A percentile compares a stretch with the other conserved stretches of the same genome.
These are phyloP conservation scores for Hippocampus barbouri DNA, from an alignment of 2,113 vertebrate species.

Conservation along the genomic window DNA sequence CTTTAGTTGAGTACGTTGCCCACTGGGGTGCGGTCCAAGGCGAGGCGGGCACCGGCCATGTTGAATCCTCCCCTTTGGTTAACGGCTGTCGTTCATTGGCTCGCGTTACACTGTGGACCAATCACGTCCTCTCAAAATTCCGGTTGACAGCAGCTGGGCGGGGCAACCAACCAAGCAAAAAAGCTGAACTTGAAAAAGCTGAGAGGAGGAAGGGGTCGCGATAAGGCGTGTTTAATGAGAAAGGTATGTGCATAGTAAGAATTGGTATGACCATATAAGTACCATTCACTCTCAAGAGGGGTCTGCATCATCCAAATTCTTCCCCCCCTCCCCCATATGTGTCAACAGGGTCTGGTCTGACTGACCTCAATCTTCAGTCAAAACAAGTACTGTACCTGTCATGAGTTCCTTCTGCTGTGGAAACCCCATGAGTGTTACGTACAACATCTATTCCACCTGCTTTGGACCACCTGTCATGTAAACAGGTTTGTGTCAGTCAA, in stretches of 20 bases:
- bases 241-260: slow-evolving; percentile 73
- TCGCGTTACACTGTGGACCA: slow-evolving; percentile 36
- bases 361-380: slow-evolving; percentile 17
- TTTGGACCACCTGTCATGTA: background rate
- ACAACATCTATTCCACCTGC: background rate
- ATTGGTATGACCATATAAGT: slow-evolving; percentile 80
- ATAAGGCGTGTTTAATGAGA: slow-evolving; percentile 71
- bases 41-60: slow-evolving; percentile 26
- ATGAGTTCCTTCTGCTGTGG: background rate
- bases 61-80: slow-evolving; percentile 16
- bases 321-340: slow-evolving; percentile 16
- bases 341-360: slow-evolving; percentile 38
- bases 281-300: slow-evolving; percentile 56
- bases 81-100: slow-evolving; percentile 13
- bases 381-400: slow-evolving; percentile 19
- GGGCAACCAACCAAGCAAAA: slow-evolving; percentile 4
- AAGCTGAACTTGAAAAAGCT: slow-evolving; percentile 58
- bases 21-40: slow-evolving; percentile 69
- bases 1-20: slow-evolving; percentile 45
- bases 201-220: slow-evolving; percentile 42
- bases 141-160: slow-evolving; percentile 17
- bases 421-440: background rate
- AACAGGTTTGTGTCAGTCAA: slow-evolving; percentile 9
- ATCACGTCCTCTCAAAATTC: slow-evolving; percentile 21
- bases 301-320: slow-evolving; percentile 55